Evolutionary conservation across 2,113 vertebrate species (phyloP).

Genomic region (Ictalurus furcatus): DNA sequence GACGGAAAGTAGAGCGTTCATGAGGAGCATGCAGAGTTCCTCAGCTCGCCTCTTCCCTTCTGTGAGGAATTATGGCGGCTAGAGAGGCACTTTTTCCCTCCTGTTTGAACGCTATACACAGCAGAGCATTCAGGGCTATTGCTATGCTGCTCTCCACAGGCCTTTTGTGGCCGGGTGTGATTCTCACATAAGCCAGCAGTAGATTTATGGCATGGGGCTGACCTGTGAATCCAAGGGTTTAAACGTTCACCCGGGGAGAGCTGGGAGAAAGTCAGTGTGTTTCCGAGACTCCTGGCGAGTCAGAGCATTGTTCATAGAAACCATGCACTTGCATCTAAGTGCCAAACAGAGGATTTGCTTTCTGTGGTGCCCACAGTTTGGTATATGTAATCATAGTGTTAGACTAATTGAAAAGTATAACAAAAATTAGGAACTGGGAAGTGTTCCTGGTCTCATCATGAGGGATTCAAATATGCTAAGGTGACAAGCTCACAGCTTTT

Average conservation of each 20-base stretch:
- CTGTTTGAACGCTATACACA: conserved; percentile 54
- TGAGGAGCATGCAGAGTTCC: conserved; percentile 94
- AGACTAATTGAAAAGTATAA: conserved; percentile 64
- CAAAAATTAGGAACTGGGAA: conserved; percentile 42
- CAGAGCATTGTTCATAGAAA: conserved; percentile 58
- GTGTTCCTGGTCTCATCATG: conserved; percentile 60
- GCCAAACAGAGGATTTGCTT: conserved; percentile 11
- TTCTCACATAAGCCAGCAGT: conserved; percentile 69
- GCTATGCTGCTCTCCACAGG: conserved; percentile 62
- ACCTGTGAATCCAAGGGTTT: conserved; percentile 71
- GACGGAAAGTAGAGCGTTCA: conserved; percentile 88
- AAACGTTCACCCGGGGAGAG: conserved; percentile 65
- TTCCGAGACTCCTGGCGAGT: conserved; percentile 61
- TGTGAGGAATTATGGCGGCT: conserved; percentile 67
- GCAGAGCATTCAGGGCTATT: conserved; percentile 66
- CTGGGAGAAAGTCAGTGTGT: conserved; percentile 57
- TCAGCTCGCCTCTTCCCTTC: conserved; percentile 63
- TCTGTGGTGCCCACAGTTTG: conserved; percentile 54
- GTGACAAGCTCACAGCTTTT: conserved; percentile 37
- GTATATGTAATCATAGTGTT: conserved; percentile 66
- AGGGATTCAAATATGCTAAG: conserved; percentile 56
- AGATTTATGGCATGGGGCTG: conserved; percentile 66
- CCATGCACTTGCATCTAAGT: conserved; percentile 25
- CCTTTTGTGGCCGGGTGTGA: conserved; percentile 60
- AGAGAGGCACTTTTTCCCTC: conserved; percentile 53